Percentiles rank a stretch among this genome's conserved stretches.
These are phyloP conservation scores for Suricata suricatta DNA, from an alignment of 2,113 vertebrate species.

Conservation along the genomic window DNA sequence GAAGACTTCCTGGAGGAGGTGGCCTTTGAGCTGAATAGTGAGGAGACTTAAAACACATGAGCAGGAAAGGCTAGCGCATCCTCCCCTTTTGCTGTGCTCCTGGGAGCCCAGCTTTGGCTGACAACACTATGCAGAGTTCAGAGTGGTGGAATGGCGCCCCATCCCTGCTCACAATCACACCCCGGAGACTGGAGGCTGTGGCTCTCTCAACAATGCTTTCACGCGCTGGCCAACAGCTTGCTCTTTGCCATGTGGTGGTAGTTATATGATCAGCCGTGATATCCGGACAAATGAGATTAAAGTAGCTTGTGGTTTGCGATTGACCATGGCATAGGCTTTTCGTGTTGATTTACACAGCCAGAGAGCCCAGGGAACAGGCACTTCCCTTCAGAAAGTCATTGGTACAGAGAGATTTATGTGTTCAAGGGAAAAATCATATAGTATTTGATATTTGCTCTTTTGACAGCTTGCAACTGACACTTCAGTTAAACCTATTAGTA, in stretches of 20 bases:
- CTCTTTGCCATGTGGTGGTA: background rate
- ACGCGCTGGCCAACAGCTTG: background rate
- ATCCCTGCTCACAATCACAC: background rate
- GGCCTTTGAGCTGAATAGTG: background rate
- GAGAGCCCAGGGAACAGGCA: background rate
- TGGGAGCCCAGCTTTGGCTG: background rate
- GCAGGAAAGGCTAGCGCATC: background rate
- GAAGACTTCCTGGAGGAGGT: background rate
- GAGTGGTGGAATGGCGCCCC: fast-evolving
- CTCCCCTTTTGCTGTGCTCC: background rate
- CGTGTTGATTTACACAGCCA: background rate
- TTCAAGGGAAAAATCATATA: constrained; percentile 11
- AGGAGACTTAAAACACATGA: constrained; percentile 18
- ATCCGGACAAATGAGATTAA: constrained; percentile 20
- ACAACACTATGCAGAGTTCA: background rate
- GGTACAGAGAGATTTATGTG: background rate
- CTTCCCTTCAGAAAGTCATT: background rate
- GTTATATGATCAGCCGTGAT: background rate
- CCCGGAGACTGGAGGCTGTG: background rate
- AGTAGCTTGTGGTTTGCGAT: background rate
- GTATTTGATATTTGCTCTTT: constrained; percentile 27
- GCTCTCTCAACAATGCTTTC: background rate
- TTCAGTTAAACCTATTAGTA: background rate
- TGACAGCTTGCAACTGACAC: background rate
- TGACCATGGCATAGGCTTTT: background rate